A percentile compares a stretch with the other conserved stretches of the same genome.
Conservation (phyloP, 1,140 invertebrate genomes). For the Drosophila busckii region DNA sequence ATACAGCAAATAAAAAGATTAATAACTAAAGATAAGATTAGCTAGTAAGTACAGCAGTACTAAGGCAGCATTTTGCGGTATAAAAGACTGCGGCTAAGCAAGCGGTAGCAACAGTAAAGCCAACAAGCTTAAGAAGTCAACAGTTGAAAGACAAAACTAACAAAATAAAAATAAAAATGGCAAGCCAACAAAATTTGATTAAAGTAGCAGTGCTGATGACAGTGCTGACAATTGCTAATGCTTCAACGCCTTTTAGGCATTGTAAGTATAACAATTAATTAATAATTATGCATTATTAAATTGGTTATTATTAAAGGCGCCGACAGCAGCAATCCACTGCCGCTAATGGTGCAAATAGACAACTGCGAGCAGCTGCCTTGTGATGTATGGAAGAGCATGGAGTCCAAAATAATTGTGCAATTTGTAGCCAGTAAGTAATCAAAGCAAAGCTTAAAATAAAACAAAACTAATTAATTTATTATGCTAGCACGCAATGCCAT, state of each 20-base stretch:
- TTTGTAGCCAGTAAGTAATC: constrained; percentile 67
- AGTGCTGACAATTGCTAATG: constrained; percentile 7
- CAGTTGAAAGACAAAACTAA: too few species aligned
- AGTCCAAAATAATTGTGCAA: constrained; percentile 54
- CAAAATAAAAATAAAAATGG: constrained; percentile 23
- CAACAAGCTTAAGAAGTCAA: constrained; percentile 6
- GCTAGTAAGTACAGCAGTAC: too few species aligned
- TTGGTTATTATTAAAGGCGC: constrained; percentile 18
- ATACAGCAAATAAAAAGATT: too few species aligned
- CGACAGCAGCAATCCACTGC: constrained; percentile 25
- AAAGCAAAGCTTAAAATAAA: neutral
- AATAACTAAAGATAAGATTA: too few species aligned
- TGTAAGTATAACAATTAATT: constrained; percentile 36
- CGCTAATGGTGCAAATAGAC: constrained; percentile 60
- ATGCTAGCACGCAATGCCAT: constrained; percentile 44
- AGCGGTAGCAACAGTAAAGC: constrained; percentile 6
- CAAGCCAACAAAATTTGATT: constrained; percentile 12
- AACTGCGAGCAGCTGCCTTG: constrained; percentile 51
- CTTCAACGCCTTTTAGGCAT: constrained; percentile 44
- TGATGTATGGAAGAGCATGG: constrained; percentile 44
- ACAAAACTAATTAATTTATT: neutral
- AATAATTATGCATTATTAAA: too few species aligned
- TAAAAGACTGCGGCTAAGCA: constrained; percentile 11
- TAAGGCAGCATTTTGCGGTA: too few species aligned
- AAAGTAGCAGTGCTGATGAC: constrained; percentile 25